Evolutionary conservation across 1,140 invertebrate genomes (phyloP).

Genomic region (Zaprionus ornatus): DNA sequence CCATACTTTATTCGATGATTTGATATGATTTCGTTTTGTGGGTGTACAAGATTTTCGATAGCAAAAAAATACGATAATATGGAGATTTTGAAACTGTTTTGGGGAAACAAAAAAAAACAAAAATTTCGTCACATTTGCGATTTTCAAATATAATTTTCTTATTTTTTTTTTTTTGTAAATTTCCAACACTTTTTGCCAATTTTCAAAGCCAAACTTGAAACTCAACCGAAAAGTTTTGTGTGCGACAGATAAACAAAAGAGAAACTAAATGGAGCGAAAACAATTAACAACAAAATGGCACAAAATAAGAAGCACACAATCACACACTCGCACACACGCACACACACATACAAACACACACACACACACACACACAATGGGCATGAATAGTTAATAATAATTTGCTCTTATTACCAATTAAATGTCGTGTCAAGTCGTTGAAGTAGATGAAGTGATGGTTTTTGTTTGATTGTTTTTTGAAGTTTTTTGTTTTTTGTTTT

Average conservation of each 20-base stretch:
- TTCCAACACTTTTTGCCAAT: conserved; percentile 57
- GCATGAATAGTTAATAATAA: conserved; percentile 62
- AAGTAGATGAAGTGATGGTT: conserved; percentile 62
- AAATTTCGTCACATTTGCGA: conserved; percentile 32
- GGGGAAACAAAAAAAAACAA: conserved; percentile 35
- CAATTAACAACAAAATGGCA: conserved; percentile 49
- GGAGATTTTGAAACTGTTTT: neutral
- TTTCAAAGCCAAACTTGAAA: conserved; percentile 72
- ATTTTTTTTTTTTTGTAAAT: conserved; percentile 12
- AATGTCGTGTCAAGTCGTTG: conserved; percentile 77
- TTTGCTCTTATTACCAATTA: conserved; percentile 80
- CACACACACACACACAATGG: conserved; percentile 68
- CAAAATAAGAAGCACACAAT: conserved; percentile 47
- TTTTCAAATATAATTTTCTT: conserved; percentile 7
- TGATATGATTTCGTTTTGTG: neutral
- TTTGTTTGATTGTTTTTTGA: conserved; percentile 19
- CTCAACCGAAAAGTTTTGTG: conserved; percentile 39
- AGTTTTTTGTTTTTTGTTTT: conserved; percentile 32
- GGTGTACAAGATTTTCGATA: neutral
- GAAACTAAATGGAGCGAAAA: conserved; percentile 57
- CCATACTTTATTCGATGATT: neutral
- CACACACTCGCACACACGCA: conserved; percentile 49
- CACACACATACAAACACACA: conserved; percentile 48
- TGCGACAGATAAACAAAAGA: conserved; percentile 38
- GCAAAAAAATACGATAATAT: neutral